Percentiles rank a stretch among this genome's conserved stretches.
These are phyloP conservation scores for Philonicus albiceps DNA, from an alignment of 2,888 invertebrate species.

Conservation along the genomic window DNA sequence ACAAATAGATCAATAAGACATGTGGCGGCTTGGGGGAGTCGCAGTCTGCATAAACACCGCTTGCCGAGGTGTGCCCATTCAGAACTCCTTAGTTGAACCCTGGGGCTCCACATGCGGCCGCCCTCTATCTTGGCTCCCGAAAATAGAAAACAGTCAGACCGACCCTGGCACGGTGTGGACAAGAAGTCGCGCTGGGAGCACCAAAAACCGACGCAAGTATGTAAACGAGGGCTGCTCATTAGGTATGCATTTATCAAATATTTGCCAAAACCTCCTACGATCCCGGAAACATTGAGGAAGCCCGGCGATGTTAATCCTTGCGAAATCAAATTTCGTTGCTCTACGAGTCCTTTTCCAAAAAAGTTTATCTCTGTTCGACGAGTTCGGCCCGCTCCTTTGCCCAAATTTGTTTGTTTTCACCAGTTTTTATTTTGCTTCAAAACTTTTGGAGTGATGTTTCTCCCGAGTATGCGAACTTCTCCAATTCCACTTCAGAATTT, in stretches of 20 bases:
- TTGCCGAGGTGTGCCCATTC: slow-evolving; percentile 11
- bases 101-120: neutral
- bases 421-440: neutral
- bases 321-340: neutral
- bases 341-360: neutral
- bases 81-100: neutral
- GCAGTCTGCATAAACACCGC: neutral
- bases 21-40: neutral
- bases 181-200: neutral
- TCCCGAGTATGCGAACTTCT: neutral
- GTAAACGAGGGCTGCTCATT: neutral
- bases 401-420: neutral
- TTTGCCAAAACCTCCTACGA: neutral
- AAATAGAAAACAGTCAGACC: neutral
- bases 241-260: neutral
- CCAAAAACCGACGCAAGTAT: neutral
- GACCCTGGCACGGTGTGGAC: neutral
- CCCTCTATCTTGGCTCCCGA: neutral
- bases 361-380: neutral
- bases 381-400: neutral
- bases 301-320: neutral
- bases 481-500: neutral
- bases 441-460: neutral
- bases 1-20: slow-evolving; percentile 28
- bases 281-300: neutral